A percentile compares a stretch with the other conserved stretches of the same genome.
These are phyloP conservation scores for Esox lucius DNA, from an alignment of 2,797 vertebrate genomes.

Conservation along the genomic window DNA sequence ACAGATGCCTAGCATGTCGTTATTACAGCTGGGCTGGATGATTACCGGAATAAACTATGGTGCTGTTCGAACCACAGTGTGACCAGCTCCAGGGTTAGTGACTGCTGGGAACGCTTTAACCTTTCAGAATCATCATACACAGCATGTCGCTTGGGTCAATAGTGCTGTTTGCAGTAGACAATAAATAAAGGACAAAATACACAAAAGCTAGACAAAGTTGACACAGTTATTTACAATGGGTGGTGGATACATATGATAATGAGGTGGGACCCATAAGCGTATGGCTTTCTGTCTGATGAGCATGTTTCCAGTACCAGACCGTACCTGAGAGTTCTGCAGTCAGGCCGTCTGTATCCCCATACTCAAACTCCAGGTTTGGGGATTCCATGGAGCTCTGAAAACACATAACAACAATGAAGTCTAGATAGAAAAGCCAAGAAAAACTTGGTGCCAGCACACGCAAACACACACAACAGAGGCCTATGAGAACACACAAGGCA, in stretches of 20 bases:
- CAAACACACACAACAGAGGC: neutral
- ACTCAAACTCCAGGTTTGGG: constrained; percentile 92
- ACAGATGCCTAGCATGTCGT: neutral
- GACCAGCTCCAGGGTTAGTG: neutral
- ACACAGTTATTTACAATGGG: no score
- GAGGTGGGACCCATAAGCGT: no score
- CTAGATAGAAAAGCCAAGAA: neutral
- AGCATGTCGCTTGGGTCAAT: no score
- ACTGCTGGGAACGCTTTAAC: neutral
- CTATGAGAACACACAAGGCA: neutral
- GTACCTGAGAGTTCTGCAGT: constrained; percentile 87
- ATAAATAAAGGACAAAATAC: no score
- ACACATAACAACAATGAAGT: constrained; percentile 20
- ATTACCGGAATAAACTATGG: neutral
- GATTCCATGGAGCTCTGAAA: constrained; percentile 91
- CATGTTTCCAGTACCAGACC: no score
- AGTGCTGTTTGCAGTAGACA: no score
- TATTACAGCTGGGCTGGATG: neutral
- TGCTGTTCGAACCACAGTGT: neutral
- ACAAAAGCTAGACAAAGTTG: no score
- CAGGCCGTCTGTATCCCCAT: constrained; percentile 83
- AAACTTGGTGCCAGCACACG: neutral
- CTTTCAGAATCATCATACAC: no score
- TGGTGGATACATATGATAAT: no score
- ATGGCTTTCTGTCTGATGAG: no score